A percentile compares a stretch with the other conserved stretches of the same genome.
phyloP scores from a whole-genome alignment of 2,888 invertebrate genomes.

The Erannis defoliaria region DNA sequence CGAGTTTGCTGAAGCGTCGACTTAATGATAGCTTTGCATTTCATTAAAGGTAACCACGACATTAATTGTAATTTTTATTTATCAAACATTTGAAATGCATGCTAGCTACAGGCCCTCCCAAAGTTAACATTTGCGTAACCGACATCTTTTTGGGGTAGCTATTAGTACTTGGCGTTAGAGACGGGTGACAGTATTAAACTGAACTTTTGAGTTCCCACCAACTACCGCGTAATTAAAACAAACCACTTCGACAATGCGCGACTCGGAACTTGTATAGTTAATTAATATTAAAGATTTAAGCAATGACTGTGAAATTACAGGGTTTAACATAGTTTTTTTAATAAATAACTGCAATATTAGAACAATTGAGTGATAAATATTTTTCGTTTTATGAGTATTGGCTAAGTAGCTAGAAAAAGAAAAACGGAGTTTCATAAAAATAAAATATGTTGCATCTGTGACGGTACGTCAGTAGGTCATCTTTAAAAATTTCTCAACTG shows the following conservation, averaged over 20 bases:
- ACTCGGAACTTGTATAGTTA: slow-evolving; percentile 23
- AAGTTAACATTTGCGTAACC: slow-evolving; percentile 58
- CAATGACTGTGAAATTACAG: not conserved
- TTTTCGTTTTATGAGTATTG: too few species aligned
- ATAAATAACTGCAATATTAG: too few species aligned
- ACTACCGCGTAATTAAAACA: slow-evolving; percentile 16
- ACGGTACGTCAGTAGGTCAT: not conserved
- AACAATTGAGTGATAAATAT: too few species aligned
- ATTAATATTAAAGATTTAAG: slow-evolving; percentile 35
- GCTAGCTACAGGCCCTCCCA: slow-evolving; percentile 51
- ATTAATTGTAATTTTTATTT: slow-evolving; percentile 74
- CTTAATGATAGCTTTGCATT: slow-evolving; percentile 84
- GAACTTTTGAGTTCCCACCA: slow-evolving; percentile 58
- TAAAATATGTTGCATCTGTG: not conserved
- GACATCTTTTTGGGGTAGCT: slow-evolving; percentile 59
- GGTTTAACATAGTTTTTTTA: not conserved
- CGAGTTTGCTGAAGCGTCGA: slow-evolving; percentile 76
- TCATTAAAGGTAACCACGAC: slow-evolving; percentile 81
- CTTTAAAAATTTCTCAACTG: not conserved
- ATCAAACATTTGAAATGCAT: slow-evolving; percentile 54
- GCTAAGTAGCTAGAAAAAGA: too few species aligned
- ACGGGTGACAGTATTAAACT: slow-evolving; percentile 68
- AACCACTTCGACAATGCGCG: slow-evolving; percentile 17
- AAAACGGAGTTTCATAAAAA: not conserved
- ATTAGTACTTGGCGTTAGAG: slow-evolving; percentile 54